A percentile compares a stretch with the other conserved stretches of the same genome.
Evolutionary conservation across 2,113 vertebrate genomes (phyloP).

Genomic region (Tichodroma muraria): DNA sequence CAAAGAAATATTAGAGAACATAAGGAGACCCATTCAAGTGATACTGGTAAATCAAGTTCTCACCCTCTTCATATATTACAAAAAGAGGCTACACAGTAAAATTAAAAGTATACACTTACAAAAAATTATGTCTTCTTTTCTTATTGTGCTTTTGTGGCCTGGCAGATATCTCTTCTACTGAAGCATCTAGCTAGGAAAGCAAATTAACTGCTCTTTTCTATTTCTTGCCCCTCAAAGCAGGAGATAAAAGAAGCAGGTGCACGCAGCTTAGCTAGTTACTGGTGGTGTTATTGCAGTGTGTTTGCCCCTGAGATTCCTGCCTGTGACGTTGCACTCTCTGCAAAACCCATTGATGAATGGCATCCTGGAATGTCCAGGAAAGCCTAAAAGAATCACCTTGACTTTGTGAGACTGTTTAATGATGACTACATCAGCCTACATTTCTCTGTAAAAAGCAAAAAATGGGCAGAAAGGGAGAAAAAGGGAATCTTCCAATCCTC

Average conservation of each 20-base stretch:
- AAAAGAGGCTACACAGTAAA: not conserved
- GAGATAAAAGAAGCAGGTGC: not conserved
- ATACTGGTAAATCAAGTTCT: not conserved
- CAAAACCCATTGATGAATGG: not conserved
- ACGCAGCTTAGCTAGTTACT: not conserved
- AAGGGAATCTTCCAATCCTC: not conserved
- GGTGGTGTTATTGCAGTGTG: not conserved
- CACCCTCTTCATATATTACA: not conserved
- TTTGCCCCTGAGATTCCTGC: not conserved
- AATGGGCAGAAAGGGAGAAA: not conserved
- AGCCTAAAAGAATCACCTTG: not conserved
- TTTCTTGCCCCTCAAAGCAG: not conserved
- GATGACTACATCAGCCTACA: not conserved
- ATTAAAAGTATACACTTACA: not conserved
- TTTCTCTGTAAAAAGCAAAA: not conserved
- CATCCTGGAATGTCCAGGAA: not conserved
- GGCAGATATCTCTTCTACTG: not conserved
- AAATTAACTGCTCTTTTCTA: not conserved
- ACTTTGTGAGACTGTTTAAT: not conserved
- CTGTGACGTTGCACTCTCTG: not conserved
- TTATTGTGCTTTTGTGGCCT: not conserved
- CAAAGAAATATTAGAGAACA: not conserved
- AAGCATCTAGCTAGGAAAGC: not conserved
- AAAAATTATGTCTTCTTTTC: not conserved
- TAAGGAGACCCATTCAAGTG: not conserved